Evolutionary conservation across 2,113 vertebrate species (phyloP), one percentile per base, ranked within the genome.

Genomic region (Rostratula benghalensis): DNA sequence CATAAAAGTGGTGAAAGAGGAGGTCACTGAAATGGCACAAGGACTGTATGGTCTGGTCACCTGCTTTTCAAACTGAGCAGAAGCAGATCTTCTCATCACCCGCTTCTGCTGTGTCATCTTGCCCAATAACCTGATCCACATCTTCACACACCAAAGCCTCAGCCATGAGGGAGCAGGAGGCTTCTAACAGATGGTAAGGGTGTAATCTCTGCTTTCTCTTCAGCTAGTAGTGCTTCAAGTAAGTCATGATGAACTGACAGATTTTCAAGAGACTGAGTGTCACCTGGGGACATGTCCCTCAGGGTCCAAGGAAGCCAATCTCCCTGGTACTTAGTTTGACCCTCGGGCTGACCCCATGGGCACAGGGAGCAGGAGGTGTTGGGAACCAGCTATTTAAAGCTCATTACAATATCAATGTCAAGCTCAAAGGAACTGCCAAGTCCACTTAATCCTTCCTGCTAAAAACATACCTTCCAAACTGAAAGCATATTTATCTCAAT

Each of bases 341-440:
- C 87, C 73, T 4, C 31, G 41, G 27, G 33, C 78, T 80, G 90
- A 46, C 90, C 87, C 54, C 70, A 35, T n/a, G 39, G 60, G 20
- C 37, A 37, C 1, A 35, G 77, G 75, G 79, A 91, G 81, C 78
- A 57, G 23, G 28, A 67, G 76, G 59, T 63, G 50, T 37, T 28
- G 75, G 69, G 22, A 82, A 57, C 79, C 77, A 77, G 73, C 96
- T 96, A 88, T 92, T 94, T 92, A 48, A 89, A 95, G 70, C 87
- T 93, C 78, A 33, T 89, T 94, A 75, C 70, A 14, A 35, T 92
- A 95, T 95, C 89, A 69, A 21, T 95, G 84, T 90, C 95, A 75
- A 94, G 51, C 70, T 94, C 87, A 87, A 91, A 83, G 94, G 51
- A 76, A 39, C 95, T 80, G 84, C 92, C 93, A 54, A 94, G 7